phyloP scores from a whole-genome alignment of 2,888 invertebrate species.

The Morpho achilles region DNA sequence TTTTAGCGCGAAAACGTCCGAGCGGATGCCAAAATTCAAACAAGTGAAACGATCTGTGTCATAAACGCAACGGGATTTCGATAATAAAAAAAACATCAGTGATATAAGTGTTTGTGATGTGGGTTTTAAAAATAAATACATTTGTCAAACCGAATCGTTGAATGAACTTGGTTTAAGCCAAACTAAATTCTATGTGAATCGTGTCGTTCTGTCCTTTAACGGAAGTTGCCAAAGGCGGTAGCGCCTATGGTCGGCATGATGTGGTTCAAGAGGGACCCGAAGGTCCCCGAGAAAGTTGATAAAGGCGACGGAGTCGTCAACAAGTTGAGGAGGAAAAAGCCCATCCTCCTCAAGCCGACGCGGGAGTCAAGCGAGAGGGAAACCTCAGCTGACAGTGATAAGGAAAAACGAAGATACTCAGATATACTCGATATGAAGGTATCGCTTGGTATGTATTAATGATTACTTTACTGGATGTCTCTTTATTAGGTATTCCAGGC shows the following conservation, averaged over 20 bases:
- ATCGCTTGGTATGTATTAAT: constrained; percentile 56
- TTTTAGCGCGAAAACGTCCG: constrained; percentile 16
- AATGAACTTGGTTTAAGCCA: not conserved
- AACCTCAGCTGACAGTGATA: constrained; percentile 70
- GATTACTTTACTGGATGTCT: not conserved
- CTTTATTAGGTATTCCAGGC: constrained; percentile 9
- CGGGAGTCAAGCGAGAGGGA: constrained; percentile 71
- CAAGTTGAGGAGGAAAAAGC: constrained; percentile 65
- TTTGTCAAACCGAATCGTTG: constrained; percentile 10
- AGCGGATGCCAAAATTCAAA: constrained; percentile 16
- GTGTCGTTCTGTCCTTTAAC: not conserved
- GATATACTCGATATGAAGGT: constrained; percentile 70
- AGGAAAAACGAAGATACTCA: constrained; percentile 66
- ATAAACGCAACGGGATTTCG: constrained; percentile 6
- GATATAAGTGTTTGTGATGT: constrained; percentile 12
- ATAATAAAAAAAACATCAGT: not conserved
- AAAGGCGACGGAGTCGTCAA: constrained; percentile 52
- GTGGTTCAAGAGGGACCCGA: constrained; percentile 73
- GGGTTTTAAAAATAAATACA: constrained; percentile 13
- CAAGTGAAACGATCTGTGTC: constrained; percentile 3
- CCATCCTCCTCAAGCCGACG: constrained; percentile 56
- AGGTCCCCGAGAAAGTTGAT: constrained; percentile 53
- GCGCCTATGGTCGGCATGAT: constrained; percentile 57
- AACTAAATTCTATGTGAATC: not conserved
- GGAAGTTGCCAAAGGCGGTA: constrained; percentile 5